Conservation (phyloP, 1,140 invertebrate genomes). For the Atopsyche davidsoni region DNA sequence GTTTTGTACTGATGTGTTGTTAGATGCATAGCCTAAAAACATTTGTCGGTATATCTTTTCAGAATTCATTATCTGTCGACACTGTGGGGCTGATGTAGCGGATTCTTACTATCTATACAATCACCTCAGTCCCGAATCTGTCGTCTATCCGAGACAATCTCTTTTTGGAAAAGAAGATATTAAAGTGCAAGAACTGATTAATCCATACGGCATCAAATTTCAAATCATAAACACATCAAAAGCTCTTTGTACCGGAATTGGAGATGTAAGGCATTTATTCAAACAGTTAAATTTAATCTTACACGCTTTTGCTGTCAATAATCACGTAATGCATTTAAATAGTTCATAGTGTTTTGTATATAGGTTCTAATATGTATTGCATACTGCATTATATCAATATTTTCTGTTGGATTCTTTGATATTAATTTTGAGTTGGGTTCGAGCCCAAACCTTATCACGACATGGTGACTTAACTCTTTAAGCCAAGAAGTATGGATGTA, state of each 20-base stretch:
- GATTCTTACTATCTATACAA: constrained; percentile 46
- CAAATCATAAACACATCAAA: constrained; percentile 44
- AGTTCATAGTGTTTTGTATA: constrained; percentile 8
- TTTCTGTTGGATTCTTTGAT: too few species aligned
- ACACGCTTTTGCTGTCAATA: background rate
- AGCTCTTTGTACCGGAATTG: constrained; percentile 44
- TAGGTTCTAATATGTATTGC: background rate
- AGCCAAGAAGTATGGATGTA: too few species aligned
- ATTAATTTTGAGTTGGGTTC: too few species aligned
- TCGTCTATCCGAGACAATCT: constrained; percentile 41
- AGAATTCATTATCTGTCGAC: constrained; percentile 47
- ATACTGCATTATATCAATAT: too few species aligned
- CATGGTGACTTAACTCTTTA: too few species aligned
- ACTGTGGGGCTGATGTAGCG: constrained; percentile 48
- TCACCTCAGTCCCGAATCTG: constrained; percentile 43
- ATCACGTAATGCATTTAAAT: background rate
- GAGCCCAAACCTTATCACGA: too few species aligned
- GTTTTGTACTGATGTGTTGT: background rate
- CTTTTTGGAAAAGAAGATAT: constrained; percentile 46
- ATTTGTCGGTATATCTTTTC: constrained; percentile 29
- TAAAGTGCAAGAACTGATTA: constrained; percentile 45
- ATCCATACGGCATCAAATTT: constrained; percentile 48
- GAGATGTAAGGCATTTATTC: constrained; percentile 36
- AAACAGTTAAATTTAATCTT: background rate
- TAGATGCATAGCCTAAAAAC: background rate